phyloP scores from a whole-genome alignment of 2,113 vertebrate genomes.

The Sturnira hondurensis region DNA sequence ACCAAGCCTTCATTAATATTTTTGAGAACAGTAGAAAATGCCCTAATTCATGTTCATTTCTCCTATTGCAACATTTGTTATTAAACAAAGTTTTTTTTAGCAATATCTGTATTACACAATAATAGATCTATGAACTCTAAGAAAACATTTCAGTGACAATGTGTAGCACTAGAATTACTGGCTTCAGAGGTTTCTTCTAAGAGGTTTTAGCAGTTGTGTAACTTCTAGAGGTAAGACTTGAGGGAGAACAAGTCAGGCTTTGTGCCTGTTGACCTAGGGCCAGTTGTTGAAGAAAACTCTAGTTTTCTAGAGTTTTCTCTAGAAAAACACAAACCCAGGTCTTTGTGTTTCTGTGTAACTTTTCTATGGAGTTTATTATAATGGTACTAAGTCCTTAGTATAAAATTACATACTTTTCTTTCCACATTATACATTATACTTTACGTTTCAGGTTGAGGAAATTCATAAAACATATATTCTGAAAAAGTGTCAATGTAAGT shows the following conservation, averaged over 20 bases:
- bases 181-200: background rate
- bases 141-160: background rate
- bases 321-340: too few relatives aligned
- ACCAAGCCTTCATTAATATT: background rate
- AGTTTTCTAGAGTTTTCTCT: too few relatives aligned
- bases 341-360: background rate
- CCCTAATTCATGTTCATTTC: background rate
- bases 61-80: background rate
- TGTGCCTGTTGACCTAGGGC: background rate
- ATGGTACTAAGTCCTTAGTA: background rate
- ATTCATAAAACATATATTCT: background rate
- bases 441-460: background rate
- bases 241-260: background rate
- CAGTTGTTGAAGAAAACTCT: background rate
- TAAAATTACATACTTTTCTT: background rate
- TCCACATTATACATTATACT: background rate
- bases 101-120: background rate
- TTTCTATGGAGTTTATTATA: background rate
- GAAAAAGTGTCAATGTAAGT: background rate
- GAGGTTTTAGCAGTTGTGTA: background rate
- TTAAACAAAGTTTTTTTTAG: background rate
- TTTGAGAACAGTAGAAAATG: background rate
- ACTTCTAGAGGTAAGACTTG: background rate
- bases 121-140: background rate
- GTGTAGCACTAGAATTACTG: background rate